Base-by-base conservation (phyloP, 2,888 invertebrate genomes). In the Amiota mariae region DNA sequence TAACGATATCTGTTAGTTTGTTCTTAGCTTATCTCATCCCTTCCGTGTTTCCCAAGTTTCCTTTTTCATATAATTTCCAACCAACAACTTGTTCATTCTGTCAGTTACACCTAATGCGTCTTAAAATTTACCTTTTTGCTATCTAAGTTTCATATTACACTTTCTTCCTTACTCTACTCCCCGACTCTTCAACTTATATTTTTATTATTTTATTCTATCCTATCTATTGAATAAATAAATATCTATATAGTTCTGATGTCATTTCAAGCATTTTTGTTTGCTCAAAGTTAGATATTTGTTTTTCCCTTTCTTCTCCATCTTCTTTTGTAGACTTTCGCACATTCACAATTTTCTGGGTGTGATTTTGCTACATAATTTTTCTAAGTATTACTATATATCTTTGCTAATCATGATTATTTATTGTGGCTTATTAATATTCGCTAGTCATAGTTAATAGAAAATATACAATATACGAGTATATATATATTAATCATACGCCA, bases 381-480 rank as follows among this genome's bases (percentile, higher is more conserved):
- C 61, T 70, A 71, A 75, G 77, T 82, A 80, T 79, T 73, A n/a
- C n/a, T n/a, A 79, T 73, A 73, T 59, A 18, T 63, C 46, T 48
- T 73, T 67, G 66, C 56, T 49, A 80, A 79, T 82, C 48, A 72
- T 36, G 36, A 36, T 36, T 36, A 36, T 36, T 36, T 36, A 36
- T 36, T 36, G 36, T 36, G 36, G 3, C 36, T 36, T 36, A 36
- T 36, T 36, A 64, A 80, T 80, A 77, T 63, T 76, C 83, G 70
- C 80, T 84, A 51, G 61, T 49, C 59, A 72, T 81, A 85, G 85
- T 82, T 82, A 82, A 81, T 63, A 36, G 24, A 47, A n/a, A 18
- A 64, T 54, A 64, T 24, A 24, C n/a, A n/a, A n/a, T 24, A 24
- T 24, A 24, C 3, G 24, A 24, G 3, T 24, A 3, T 24, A 3